Conservation (phyloP, 2,113 vertebrate genomes). For the Tenrec ecaudatus region DNA sequence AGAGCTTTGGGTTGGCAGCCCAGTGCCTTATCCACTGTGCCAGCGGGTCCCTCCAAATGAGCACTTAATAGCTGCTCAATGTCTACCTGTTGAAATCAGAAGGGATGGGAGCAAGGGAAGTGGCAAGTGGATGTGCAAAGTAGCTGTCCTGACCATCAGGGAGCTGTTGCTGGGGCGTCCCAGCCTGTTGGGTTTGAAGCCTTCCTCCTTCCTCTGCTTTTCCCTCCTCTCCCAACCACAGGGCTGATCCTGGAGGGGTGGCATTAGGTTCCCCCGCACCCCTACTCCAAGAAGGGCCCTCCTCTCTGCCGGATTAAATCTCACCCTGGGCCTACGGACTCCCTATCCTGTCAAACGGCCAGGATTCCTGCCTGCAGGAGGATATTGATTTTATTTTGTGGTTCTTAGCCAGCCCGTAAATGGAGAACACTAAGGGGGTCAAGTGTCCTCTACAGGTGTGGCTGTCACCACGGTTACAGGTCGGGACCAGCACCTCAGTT, state of each 20-base stretch:
- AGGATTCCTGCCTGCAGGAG: constrained; percentile 26
- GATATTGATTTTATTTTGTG: neutral
- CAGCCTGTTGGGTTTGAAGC: neutral
- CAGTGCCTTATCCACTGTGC: neutral
- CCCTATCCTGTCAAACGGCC: constrained; percentile 17
- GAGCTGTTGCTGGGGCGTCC: neutral
- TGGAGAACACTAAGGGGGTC: neutral
- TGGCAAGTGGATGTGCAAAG: neutral
- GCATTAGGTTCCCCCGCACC: neutral
- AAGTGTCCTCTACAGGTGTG: neutral
- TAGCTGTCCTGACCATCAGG: neutral
- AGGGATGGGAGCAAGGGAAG: neutral
- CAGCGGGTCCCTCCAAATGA: neutral
- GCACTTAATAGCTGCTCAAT: neutral
- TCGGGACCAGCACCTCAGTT: neutral
- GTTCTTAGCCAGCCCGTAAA: constrained; percentile 1
- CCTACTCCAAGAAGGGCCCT: neutral
- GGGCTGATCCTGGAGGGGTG: neutral
- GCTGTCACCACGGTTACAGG: neutral
- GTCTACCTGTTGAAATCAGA: neutral
- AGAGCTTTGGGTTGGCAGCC: too few relatives aligned
- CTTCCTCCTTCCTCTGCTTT: neutral
- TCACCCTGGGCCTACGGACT: neutral
- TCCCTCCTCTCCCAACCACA: neutral
- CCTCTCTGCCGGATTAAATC: constrained; percentile 14